These are phyloP conservation scores for Aproaerema taeniolella DNA, from an alignment of 2,888 invertebrate species.

Conservation along the genomic window DNA sequence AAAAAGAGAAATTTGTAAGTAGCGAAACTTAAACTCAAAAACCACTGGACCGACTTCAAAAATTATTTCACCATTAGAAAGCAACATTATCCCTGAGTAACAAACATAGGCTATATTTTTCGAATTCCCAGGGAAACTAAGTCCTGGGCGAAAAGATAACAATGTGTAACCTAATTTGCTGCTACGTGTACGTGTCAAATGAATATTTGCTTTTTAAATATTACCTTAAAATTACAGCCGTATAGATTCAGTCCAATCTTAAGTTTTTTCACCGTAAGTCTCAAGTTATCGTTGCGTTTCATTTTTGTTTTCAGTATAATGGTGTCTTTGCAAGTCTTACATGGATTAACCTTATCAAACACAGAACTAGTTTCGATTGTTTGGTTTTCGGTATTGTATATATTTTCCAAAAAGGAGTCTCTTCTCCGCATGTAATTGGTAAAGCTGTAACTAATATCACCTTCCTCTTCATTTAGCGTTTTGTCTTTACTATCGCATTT, in stretches of 20 bases:
- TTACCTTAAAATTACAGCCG: slow-evolving; percentile 68
- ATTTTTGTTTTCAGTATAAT: slow-evolving; percentile 42
- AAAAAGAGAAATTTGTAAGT: no score
- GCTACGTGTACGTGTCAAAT: no score
- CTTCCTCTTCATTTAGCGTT: slow-evolving; percentile 7
- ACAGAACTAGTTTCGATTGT: slow-evolving; percentile 20
- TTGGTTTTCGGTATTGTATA: slow-evolving; percentile 14
- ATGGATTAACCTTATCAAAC: slow-evolving; percentile 25
- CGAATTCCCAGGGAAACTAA: no score
- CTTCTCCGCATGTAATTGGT: slow-evolving; percentile 53
- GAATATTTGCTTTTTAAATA: no score
- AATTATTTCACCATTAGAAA: no score
- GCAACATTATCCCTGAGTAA: no score
- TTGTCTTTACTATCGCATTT: slow-evolving; percentile 5
- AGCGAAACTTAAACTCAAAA: no score
- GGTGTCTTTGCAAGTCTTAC: slow-evolving; percentile 56
- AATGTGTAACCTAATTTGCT: no score
- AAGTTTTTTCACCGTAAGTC: slow-evolving; percentile 51
- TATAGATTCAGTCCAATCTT: slow-evolving; percentile 64
- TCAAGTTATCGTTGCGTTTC: slow-evolving; percentile 38
- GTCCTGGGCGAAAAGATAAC: no score
- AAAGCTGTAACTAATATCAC: slow-evolving; percentile 40
- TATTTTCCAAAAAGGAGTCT: slow-evolving; percentile 32
- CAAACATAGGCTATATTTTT: neutral
- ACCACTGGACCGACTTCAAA: no score